Conservation (phyloP, 1,140 invertebrate species). For the Euschistus heros region DNA sequence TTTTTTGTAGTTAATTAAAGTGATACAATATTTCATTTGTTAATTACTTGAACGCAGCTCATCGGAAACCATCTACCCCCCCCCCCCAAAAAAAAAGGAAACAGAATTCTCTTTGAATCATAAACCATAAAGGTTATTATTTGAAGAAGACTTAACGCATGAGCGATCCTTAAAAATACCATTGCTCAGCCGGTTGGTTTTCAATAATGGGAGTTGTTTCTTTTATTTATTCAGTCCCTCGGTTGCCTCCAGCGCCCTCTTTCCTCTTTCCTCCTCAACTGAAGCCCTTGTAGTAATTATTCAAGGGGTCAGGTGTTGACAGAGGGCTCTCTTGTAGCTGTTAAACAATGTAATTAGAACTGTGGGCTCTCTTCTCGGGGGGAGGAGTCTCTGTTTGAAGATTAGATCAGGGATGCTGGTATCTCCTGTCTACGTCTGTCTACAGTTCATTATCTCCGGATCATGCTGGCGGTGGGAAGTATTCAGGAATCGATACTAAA, state of each 20-base stretch:
- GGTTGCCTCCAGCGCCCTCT: background rate
- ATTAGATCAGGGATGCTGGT: slow-evolving; percentile 1
- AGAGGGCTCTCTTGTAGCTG: background rate
- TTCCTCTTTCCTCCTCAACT: background rate
- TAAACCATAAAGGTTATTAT: too few species aligned
- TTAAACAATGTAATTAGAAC: slow-evolving; percentile 12
- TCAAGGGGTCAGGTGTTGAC: slow-evolving; percentile 13
- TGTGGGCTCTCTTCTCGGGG: too few species aligned
- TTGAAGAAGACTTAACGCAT: background rate
- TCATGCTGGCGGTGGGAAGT: background rate
- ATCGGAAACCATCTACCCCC: too few species aligned
- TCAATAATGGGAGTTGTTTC: slow-evolving; percentile 7
- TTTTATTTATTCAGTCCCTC: background rate
- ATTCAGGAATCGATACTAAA: background rate
- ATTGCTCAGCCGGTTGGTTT: background rate
- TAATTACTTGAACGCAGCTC: too few species aligned
- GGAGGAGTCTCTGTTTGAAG: slow-evolving; percentile 7
- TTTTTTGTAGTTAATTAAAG: too few species aligned
- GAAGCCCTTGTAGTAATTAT: slow-evolving; percentile 9
- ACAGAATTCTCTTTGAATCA: too few species aligned
- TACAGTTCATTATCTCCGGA: background rate
- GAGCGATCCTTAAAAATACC: background rate
- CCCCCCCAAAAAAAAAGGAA: too few species aligned
- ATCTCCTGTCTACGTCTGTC: background rate
- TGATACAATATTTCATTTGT: too few species aligned